Evolutionary conservation across 2,888 invertebrate species (phyloP).

Genomic region (Torymus texanus): DNA sequence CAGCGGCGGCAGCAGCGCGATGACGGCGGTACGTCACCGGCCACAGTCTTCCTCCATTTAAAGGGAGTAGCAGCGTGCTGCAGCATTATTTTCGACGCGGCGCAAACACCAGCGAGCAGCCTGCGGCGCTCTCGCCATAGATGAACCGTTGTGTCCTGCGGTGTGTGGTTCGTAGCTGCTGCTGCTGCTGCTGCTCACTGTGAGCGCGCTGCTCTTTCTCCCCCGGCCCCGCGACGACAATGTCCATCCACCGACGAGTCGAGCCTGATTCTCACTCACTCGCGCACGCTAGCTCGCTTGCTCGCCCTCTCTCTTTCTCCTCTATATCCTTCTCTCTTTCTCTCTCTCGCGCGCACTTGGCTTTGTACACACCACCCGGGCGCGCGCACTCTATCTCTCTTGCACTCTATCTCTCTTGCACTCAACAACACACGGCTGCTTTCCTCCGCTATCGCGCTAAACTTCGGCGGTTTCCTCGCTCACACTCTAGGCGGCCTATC

Average conservation of each 20-base stretch:
- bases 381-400: neutral
- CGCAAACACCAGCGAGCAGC: slow-evolving; percentile 41
- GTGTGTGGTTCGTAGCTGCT: neutral
- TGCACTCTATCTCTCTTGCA: slow-evolving; percentile 2
- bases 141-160: slow-evolving; percentile 7
- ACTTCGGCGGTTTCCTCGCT: slow-evolving; percentile 19
- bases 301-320: too few species aligned
- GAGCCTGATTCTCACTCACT: slow-evolving; percentile 3
- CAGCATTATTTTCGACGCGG: slow-evolving; percentile 54
- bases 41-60: slow-evolving; percentile 54
- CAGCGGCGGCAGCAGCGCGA: too few species aligned
- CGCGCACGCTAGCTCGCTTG: slow-evolving; percentile 1
- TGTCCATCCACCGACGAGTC: slow-evolving; percentile 2
- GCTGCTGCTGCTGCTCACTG: neutral
- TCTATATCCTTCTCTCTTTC: too few species aligned
- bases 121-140: slow-evolving; percentile 49
- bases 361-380: neutral
- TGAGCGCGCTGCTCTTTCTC: slow-evolving; percentile 1
- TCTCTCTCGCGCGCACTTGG: neutral
- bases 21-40: slow-evolving; percentile 56
- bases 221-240: slow-evolving; percentile 26
- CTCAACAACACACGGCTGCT: neutral
- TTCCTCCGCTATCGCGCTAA: neutral
- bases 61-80: slow-evolving; percentile 49
- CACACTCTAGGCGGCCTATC: slow-evolving; percentile 14